These are phyloP conservation scores for Nibea coibor DNA, from an alignment of 2,113 vertebrate genomes.

Conservation along the genomic window DNA sequence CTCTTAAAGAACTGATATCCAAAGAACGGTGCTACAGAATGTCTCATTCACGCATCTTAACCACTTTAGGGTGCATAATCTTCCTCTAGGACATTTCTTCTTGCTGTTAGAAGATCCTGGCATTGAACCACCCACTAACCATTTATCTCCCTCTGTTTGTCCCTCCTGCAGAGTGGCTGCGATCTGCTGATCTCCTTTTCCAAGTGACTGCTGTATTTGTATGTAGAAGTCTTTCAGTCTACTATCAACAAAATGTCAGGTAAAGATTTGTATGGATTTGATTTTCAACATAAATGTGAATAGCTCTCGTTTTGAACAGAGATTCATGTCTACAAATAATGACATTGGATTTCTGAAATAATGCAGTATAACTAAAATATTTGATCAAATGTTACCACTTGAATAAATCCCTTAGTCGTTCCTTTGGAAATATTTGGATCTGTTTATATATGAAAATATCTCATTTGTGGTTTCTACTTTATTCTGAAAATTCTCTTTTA, in stretches of 20 bases:
- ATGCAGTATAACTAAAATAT: not conserved
- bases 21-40: not conserved
- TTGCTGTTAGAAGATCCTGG: not conserved
- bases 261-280: conserved; percentile 31
- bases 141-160: conserved; percentile 16
- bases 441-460: not conserved
- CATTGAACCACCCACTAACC: not conserved
- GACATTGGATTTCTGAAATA: not conserved
- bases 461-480: not conserved
- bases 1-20: not conserved
- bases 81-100: not conserved
- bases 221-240: conserved; percentile 18
- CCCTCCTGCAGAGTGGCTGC: conserved; percentile 27
- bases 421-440: not conserved
- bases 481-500: not conserved
- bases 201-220: conserved; percentile 31
- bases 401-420: not conserved
- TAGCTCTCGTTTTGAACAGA: not conserved
- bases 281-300: not conserved
- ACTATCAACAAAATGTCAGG: conserved; percentile 73
- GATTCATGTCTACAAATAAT: not conserved
- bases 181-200: conserved; percentile 49
- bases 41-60: not conserved
- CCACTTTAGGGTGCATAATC: not conserved
- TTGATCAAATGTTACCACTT: not conserved